phyloP scores from a whole-genome alignment of 2,888 invertebrate species.

The Troglohyphantes excavatus region DNA sequence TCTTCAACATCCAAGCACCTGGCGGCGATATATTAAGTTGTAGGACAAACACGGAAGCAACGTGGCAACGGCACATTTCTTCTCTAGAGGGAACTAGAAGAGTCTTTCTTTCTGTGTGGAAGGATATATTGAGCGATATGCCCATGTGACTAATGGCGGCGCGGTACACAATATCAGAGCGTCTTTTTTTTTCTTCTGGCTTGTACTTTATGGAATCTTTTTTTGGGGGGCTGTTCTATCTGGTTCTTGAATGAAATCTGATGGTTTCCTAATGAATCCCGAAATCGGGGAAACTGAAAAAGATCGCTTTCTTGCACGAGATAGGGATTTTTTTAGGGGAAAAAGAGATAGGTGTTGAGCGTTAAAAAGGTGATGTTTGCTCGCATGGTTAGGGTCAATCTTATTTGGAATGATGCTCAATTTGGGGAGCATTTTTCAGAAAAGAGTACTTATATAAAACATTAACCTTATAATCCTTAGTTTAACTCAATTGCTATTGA shows the following conservation, averaged over 20 bases:
- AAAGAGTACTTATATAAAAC: no score
- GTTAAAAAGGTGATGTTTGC: not conserved
- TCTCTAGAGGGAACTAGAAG: not conserved
- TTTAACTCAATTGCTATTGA: no score
- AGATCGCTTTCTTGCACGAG: not conserved
- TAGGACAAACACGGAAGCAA: conserved; percentile 47
- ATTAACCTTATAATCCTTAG: no score
- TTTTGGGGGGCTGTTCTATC: not conserved
- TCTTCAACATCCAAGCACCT: conserved; percentile 29
- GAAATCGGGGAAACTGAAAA: conserved; percentile 10
- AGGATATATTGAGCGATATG: conserved; percentile 25
- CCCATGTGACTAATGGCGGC: conserved; percentile 33
- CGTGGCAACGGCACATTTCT: conserved; percentile 2
- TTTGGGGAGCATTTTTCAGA: no score
- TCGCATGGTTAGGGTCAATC: not conserved
- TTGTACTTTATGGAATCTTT: not conserved
- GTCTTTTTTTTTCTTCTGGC: conserved; percentile 10
- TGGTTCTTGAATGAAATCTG: conserved; percentile 24
- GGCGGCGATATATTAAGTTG: conserved; percentile 57
- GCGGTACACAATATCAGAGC: conserved; percentile 25
- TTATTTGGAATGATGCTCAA: not conserved
- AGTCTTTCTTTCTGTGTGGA: not conserved
- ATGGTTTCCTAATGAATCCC: conserved; percentile 42
- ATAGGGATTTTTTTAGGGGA: not conserved
- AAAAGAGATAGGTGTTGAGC: not conserved